Evolutionary conservation across 1,140 invertebrate genomes (phyloP).

Genomic region (Fopius arisanus): DNA sequence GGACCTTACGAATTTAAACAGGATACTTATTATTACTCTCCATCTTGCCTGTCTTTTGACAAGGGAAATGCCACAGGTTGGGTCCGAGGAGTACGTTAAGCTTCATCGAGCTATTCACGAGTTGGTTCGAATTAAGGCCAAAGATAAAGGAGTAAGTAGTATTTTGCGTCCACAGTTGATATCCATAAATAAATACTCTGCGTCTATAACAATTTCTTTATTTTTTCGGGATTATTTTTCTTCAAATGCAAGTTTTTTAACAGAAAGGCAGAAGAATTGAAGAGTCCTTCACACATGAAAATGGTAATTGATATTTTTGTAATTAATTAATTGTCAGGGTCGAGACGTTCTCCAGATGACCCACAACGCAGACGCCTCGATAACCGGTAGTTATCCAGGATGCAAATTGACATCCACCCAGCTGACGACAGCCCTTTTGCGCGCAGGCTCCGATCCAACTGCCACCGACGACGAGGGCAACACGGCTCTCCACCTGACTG

Average conservation of each 20-base stretch:
- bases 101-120: conserved; percentile 74
- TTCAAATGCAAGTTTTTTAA: no score
- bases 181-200: not conserved
- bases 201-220: no score
- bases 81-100: conserved; percentile 64
- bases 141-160: conserved; percentile 54
- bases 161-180: not conserved
- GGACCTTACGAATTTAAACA: conserved; percentile 80
- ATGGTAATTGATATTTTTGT: no score
- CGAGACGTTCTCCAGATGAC: conserved; percentile 85
- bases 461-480: conserved; percentile 80
- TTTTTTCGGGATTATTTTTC: no score
- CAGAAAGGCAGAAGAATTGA: no score
- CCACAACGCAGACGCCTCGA: conserved; percentile 68
- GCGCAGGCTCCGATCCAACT: conserved; percentile 84
- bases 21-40: conserved; percentile 85
- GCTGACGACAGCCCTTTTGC: conserved; percentile 79
- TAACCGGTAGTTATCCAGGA: conserved; percentile 75
- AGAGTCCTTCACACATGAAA: no score
- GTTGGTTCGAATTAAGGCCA: conserved; percentile 80
- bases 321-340: conserved; percentile 62
- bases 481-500: conserved; percentile 82
- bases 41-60: conserved; percentile 82
- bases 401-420: conserved; percentile 79
- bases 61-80: conserved; percentile 65